Evolutionary conservation across 2,113 vertebrate species (phyloP), one percentile per base, ranked within the genome.

Genomic region (Poeciliopsis occidentalis): DNA sequence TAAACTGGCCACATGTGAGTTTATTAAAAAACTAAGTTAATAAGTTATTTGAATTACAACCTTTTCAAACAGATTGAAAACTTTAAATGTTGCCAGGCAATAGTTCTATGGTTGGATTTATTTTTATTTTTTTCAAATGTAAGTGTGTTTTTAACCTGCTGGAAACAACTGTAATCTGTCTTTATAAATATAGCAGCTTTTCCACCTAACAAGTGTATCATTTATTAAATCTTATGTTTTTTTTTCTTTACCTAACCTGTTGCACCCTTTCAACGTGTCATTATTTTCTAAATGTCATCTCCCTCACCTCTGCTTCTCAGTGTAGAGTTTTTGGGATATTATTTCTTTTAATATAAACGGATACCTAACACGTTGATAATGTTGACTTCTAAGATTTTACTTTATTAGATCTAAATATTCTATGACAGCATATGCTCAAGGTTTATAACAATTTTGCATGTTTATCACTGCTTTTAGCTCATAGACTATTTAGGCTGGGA

Each of bases 281-380:
- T 93, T 0, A 64, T 81, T 0, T 71, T 12, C 95, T 93, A 29
- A 93, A 94, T 68, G 44, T 63, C 34, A 26, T 73, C 5, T 63
- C 64, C 73, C 76, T 80, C 69, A 76, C 74, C 27, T 69, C 24
- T 61, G 47, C 47, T 72, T 62, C 44, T 72, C 13, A 37, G 57
- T 76, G 67, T 60, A 61, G 4, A 26, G 76, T 72, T 78, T 64
- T 84, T 78, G 41, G 17, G 5, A 17, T 47, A 7, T 47, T 47
- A 19, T 41, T 41, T 41, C 19, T 47, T 19, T 47, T 17, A 47
- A 47, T 47, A 19, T n/a, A 51, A 57, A 57, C 3, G 24, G 51
- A 57, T 17, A n/a, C n/a, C 31, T 32, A 4, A 74, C 19, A 27
- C 17, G 32, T 1, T 41, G 27, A 32, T 78, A 65, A 62, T 67